Base-by-base conservation (phyloP, 2,113 vertebrate genomes). In the Falcunculus frontatus region DNA sequence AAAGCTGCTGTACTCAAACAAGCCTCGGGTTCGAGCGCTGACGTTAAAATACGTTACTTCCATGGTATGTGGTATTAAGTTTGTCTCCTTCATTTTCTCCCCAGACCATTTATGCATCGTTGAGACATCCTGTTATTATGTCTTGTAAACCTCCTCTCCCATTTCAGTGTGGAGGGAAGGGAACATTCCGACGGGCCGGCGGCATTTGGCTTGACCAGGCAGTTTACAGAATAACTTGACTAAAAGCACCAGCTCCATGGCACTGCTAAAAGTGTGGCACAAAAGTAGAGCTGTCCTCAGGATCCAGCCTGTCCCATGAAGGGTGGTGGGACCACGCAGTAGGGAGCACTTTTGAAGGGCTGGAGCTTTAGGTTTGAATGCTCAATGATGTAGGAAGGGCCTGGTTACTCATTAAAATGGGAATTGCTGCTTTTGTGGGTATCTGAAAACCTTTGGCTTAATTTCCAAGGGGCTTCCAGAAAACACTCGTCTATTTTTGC, bases 71-170 rank as follows among this genome's bases (percentile, higher is more conserved):
- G 8, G 76, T 64, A 59, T 74, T 57, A 79, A 91, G 83, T 89
- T 91, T 42, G 39, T 87, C 82, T 76, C 79, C 85, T 90, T 94
- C 72, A 13, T 75, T 95, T 95, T 96, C 95, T 96, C 95, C 92
- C 63, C 91, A 89, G 79, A 77, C 84, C 89, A 69, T 84, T 91
- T 93, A 57, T 53, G 69, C 89, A 82, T 90, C 82, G 19, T 9
- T 67, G 91, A 95, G 96, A 84, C 90, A 94, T 95, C 82, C 91
- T 88, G 75, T 94, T 93, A 86, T 86, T 96, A 80, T 74, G 74
- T 37, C 90, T 84, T 88, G 29, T 80, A 78, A 90, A 90, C 76
- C 77, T 95, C 64, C 92, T 96, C 93, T 95, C 76, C 90, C 90
- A 10, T 94, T 67, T 92, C 93, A 83, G 8, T 37, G 93, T 35